Evolutionary conservation across 2,113 vertebrate genomes (phyloP), one percentile per base, ranked within the genome.

Genomic region (Balaeniceps rex): DNA sequence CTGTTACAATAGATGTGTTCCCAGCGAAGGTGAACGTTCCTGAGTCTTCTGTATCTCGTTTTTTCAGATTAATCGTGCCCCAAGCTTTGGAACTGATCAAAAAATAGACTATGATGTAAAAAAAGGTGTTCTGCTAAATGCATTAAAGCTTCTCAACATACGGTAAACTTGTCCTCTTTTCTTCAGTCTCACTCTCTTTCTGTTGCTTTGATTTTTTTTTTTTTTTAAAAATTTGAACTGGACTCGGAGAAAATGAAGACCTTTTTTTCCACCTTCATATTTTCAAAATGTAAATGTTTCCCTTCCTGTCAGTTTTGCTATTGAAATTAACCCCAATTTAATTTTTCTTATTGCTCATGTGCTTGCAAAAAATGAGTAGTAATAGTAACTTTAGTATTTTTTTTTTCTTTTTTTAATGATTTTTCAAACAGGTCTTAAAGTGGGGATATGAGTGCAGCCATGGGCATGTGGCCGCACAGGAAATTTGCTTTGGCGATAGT

Each of bases 51-150:
- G 40, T 82, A 88, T 96, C 95, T 90, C 81, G 12, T 96, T 97
- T 92, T 91, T 97, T 70, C 98, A 99, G 99, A 99, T 99, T 98
- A 99, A 99, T 98, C 99, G 99, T 83, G 99, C 99, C 21, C 99
- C 99, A 47, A 99, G 99, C 97, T 99, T 99, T 96, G 99, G 99
- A 97, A 99, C 99, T 3, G 99, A 99, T 97, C 99, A 99, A 98
- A 99, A 99, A 98, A 99, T 99, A 98, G 99, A 99, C 98, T 99
- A 99, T 77, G 99, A 99, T 91, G 99, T 99, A 83, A 99, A 99
- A 98, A 99, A 98, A 96, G 99, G 99, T 12, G 99, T 99, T 93
- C 97, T 99, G 87, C 98, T 99, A 88, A 99, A 99, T 94, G 98
- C 99, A 34, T 95, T 99, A 92, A 99, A 99, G 95, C 98, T 99